Percentiles rank a stretch among this genome's conserved stretches.
phyloP scores from a whole-genome alignment of 2,113 vertebrate species.

The Cyprinus carpio region DNA sequence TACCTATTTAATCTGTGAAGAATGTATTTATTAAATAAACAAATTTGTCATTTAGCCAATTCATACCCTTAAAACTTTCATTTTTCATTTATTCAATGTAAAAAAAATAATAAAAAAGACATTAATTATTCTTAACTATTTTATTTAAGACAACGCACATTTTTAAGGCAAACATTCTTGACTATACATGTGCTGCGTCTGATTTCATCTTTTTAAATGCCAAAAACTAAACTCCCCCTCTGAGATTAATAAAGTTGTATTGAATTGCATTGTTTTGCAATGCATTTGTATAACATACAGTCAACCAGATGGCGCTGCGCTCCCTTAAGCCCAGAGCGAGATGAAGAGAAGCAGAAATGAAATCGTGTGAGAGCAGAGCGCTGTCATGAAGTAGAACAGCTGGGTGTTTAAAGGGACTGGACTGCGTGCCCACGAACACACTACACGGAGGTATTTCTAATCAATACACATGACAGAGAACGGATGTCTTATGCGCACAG shows the following conservation, averaged over 20 bases:
- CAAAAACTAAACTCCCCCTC: background rate
- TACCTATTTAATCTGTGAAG: too few relatives aligned
- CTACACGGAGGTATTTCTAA: conserved; percentile 42
- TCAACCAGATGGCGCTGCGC: conserved; percentile 13
- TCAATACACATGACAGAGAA: background rate
- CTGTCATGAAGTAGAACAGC: conserved; percentile 44
- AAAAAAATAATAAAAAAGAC: too few relatives aligned
- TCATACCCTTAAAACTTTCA: too few relatives aligned
- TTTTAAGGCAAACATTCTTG: too few relatives aligned
- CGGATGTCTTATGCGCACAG: too few relatives aligned
- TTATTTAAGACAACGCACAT: too few relatives aligned
- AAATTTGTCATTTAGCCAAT: too few relatives aligned
- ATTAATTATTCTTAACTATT: too few relatives aligned
- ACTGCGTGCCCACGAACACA: conserved; percentile 32
- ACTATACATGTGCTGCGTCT: too few relatives aligned
- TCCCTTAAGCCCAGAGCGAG: background rate
- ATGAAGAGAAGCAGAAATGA: conserved; percentile 30
- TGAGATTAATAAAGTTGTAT: background rate
- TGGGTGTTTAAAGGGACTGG: conserved; percentile 56
- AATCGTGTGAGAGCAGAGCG: conserved; percentile 39
- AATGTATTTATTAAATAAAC: too few relatives aligned
- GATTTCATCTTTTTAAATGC: background rate
- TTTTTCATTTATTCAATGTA: too few relatives aligned
- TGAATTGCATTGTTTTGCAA: background rate
- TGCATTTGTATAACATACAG: background rate